A percentile compares a stretch with the other conserved stretches of the same genome.
These are phyloP conservation scores for Tortricodes alternella DNA, from an alignment of 2,888 invertebrate genomes.

Conservation along the genomic window DNA sequence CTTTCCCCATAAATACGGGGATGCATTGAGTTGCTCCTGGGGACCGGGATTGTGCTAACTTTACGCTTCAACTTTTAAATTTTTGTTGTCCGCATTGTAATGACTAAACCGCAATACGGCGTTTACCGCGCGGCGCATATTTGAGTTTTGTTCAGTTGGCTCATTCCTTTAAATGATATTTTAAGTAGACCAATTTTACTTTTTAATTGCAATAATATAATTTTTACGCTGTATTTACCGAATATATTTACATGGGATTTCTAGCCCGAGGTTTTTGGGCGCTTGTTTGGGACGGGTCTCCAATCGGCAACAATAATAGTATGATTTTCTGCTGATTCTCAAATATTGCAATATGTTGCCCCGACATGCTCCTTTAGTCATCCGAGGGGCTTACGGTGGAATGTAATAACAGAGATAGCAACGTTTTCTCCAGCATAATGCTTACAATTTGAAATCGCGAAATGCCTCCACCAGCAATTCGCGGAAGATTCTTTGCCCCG, in stretches of 20 bases:
- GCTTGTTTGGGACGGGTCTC: slow-evolving; percentile 43
- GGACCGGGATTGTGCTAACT: slow-evolving; percentile 20
- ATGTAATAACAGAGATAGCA: slow-evolving; percentile 67
- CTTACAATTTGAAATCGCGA: slow-evolving; percentile 68
- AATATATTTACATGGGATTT: background rate
- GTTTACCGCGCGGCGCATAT: slow-evolving; percentile 33
- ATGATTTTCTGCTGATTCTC: slow-evolving; percentile 49
- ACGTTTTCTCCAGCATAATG: slow-evolving; percentile 60
- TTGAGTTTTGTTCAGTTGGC: slow-evolving; percentile 35
- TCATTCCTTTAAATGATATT: slow-evolving; percentile 1
- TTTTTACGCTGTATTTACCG: background rate
- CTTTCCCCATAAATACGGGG: slow-evolving; percentile 30
- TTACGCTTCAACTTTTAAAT: slow-evolving; percentile 21
- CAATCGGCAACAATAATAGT: slow-evolving; percentile 43
- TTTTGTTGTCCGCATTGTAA: slow-evolving; percentile 16
- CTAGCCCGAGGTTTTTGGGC: slow-evolving; percentile 38
- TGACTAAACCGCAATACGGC: slow-evolving; percentile 35
- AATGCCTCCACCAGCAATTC: slow-evolving; percentile 58
- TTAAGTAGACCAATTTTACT: too few species aligned
- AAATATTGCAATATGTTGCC: slow-evolving; percentile 57
- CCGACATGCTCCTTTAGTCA: slow-evolving; percentile 46
- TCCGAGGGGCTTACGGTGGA: slow-evolving; percentile 49
- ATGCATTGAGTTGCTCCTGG: slow-evolving; percentile 28
- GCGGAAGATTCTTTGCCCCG: slow-evolving; percentile 54
- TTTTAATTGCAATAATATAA: background rate